These are phyloP conservation scores for Solenodon paradoxus DNA, from an alignment of 2,113 vertebrate genomes.

Conservation along the genomic window DNA sequence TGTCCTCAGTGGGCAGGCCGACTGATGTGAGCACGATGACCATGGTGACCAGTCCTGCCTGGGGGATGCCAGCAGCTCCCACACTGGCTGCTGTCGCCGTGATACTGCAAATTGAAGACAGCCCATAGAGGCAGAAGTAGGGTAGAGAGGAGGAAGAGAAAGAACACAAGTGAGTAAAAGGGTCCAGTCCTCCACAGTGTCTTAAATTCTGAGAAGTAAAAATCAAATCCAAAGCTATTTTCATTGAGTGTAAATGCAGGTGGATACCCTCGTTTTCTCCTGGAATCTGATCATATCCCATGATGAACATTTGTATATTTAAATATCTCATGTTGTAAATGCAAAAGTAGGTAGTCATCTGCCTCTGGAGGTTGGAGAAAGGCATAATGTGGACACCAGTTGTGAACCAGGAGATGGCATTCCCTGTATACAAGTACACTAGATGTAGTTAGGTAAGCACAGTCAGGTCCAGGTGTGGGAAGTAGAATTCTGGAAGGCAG, in stretches of 20 bases:
- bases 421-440: background rate
- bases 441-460: background rate
- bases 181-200: background rate
- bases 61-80: too few relatives aligned
- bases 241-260: background rate
- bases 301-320: background rate
- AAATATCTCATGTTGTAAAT: background rate
- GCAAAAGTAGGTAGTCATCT: background rate
- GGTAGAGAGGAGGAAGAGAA: background rate
- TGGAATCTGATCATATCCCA: background rate
- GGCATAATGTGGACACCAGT: background rate
- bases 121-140: background rate
- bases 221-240: background rate
- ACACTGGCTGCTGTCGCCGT: constrained; percentile 97
- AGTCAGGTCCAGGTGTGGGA: background rate
- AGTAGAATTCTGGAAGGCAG: background rate
- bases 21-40: constrained; percentile 96
- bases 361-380: background rate
- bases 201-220: background rate
- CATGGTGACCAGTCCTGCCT: too few relatives aligned
- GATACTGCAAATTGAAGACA: constrained; percentile 87
- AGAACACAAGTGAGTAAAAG: background rate
- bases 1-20: constrained; percentile 96
- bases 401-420: background rate
- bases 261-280: background rate